A percentile compares a stretch with the other conserved stretches of the same genome.
phyloP scores from a whole-genome alignment of 2,113 vertebrate species.

The Pomatorhinus ruficollis region DNA sequence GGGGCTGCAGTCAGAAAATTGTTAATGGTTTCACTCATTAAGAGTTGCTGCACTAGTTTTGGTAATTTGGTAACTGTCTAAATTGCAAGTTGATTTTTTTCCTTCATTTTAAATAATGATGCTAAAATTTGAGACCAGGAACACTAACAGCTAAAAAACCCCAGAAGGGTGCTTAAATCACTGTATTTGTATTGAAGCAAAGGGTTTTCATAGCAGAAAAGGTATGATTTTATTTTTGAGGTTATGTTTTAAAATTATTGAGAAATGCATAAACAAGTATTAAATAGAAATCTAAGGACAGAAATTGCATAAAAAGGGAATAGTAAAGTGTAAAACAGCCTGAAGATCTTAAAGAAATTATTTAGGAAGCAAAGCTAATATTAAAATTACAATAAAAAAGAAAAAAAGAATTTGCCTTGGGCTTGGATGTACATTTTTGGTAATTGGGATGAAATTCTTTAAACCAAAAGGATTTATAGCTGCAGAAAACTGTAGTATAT shows the following conservation, averaged over 20 bases:
- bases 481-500: neutral
- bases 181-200: slow-evolving; percentile 41
- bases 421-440: neutral
- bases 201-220: neutral
- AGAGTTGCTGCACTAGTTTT: slow-evolving; percentile 78
- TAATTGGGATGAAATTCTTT: neutral
- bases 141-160: slow-evolving; percentile 34
- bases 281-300: slow-evolving; percentile 1
- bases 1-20: slow-evolving; percentile 77
- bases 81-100: slow-evolving; percentile 74
- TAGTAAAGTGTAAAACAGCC: neutral
- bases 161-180: slow-evolving; percentile 45
- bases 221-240: slow-evolving; percentile 35
- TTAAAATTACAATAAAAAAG: neutral
- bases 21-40: slow-evolving; percentile 83
- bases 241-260: slow-evolving; percentile 24
- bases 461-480: neutral
- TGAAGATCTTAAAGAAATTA: slow-evolving; percentile 2
- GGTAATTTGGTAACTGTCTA: slow-evolving; percentile 82
- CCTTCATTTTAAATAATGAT: slow-evolving; percentile 65
- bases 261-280: neutral
- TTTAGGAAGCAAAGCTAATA: slow-evolving; percentile 2
- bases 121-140: slow-evolving; percentile 63
- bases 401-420: neutral
- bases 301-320: neutral